A percentile compares a stretch with the other conserved stretches of the same genome.
These are phyloP conservation scores for Pemphredon lugubris DNA, from an alignment of 2,888 invertebrate genomes.

Conservation along the genomic window DNA sequence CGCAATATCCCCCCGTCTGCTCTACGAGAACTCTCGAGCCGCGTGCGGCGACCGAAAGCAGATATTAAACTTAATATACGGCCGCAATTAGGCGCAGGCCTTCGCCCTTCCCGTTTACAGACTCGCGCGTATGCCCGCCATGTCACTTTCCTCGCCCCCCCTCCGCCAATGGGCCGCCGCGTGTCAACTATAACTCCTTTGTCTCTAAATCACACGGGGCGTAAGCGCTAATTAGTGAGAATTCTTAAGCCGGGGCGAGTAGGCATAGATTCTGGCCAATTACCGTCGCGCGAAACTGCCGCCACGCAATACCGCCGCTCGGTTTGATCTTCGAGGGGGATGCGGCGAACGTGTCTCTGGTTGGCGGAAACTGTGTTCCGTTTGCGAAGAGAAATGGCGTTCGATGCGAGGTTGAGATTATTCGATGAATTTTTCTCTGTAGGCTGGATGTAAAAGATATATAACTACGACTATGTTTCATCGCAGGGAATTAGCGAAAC, in stretches of 20 bases:
- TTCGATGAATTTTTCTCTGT: too few species aligned
- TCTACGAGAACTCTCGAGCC: conserved; percentile 47
- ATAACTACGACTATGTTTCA: too few species aligned
- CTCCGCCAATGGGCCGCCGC: conserved; percentile 46
- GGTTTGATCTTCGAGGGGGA: not conserved
- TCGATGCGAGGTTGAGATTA: too few species aligned
- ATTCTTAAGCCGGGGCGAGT: conserved; percentile 21
- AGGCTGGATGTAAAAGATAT: too few species aligned
- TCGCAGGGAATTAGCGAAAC: too few species aligned
- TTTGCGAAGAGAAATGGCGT: not conserved
- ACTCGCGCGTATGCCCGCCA: conserved; percentile 28
- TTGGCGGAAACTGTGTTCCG: not conserved
- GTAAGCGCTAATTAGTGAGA: conserved; percentile 56
- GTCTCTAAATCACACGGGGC: conserved; percentile 52
- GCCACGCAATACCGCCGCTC: not conserved
- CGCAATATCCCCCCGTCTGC: conserved; percentile 69
- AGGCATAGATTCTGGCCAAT: not conserved
- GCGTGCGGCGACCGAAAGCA: conserved; percentile 69
- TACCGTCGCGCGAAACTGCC: conserved; percentile 3
- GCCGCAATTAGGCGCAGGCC: conserved; percentile 78
- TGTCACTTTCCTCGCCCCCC: conserved; percentile 35
- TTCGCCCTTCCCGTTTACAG: conserved; percentile 55
- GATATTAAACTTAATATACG: conserved; percentile 79
- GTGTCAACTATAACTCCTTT: conserved; percentile 61
- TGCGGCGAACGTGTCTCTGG: not conserved